Base-by-base conservation (phyloP, 2,797 vertebrate genomes). In the Hozukius guyotensis region DNA sequence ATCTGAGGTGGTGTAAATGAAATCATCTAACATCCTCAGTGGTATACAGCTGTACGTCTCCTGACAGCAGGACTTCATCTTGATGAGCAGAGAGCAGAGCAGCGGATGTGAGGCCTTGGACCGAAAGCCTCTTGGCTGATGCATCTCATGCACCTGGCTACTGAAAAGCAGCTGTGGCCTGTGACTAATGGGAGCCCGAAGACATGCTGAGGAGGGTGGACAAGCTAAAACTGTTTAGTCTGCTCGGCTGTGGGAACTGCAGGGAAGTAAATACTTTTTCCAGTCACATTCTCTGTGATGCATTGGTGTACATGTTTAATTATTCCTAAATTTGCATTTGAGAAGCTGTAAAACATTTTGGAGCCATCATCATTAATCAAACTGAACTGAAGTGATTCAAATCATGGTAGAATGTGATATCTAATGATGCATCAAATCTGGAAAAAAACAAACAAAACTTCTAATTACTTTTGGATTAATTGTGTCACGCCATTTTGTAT, bases 91-190 rank as follows among this genome's bases (percentile, higher is more conserved):
- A 66, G 16, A 67, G 60, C 71, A 49, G 42, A 75, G 36, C 22
- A 78, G 77, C 10, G 20, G 73, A 73, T 80, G 64, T 76, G 76
- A 77, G 56, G 27, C 25, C 27, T 70, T 49, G 53, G 57, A 74
- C n/a, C 31, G 20, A 64, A 81, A 59, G 22, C 24, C 13, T 72
- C 32, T 79, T 76, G 73, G 78, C 83, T 80, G 52, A 32, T 72
- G 27, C 27, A 52, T 70, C 31, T 61, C 27, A 38, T 77, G 75
- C 87, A 88, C 73, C 81, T 90, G 86, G 70, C 56, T 49, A 32
- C 46, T 70, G 42, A 80, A 59, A 53, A 68, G n/a, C 83, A 83
- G 77, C 80, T 88, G 80, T 60, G 61, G 14, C 53, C 46, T 32
- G 64, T 56, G 31, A 68, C 27, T 36, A 53, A 78, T 3, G 18